A percentile compares a stretch with the other conserved stretches of the same genome.
phyloP scores from a whole-genome alignment of 1,140 invertebrate genomes.

The Latrodectus geometricus region DNA sequence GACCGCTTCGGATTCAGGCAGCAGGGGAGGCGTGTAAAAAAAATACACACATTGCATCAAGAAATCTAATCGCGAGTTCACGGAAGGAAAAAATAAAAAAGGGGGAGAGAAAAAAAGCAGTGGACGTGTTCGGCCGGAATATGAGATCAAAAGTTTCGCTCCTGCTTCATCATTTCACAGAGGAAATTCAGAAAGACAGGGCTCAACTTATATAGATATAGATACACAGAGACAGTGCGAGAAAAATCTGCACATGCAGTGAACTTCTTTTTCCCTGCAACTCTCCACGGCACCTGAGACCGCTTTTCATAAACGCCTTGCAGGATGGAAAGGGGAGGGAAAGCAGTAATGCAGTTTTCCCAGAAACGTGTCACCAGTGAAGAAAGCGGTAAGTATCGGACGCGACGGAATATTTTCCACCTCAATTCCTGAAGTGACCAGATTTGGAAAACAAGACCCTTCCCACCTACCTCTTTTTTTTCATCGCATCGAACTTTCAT shows the following conservation, averaged over 20 bases:
- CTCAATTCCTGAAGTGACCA: not conserved
- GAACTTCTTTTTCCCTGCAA: not conserved
- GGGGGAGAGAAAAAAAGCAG: not conserved
- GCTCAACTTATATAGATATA: not conserved
- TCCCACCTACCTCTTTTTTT: too few relatives aligned
- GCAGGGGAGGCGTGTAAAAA: not conserved
- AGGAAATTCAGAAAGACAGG: conserved; percentile 34
- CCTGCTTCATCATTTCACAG: conserved; percentile 47
- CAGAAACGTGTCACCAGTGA: conserved; percentile 30
- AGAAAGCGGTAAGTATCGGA: conserved; percentile 47
- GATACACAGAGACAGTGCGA: conserved; percentile 6
- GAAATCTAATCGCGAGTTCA: conserved; percentile 33
- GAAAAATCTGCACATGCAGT: conserved; percentile 49
- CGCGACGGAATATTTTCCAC: conserved; percentile 42
- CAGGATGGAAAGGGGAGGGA: not conserved
- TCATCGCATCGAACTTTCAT: too few relatives aligned
- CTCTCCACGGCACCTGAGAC: conserved; percentile 40
- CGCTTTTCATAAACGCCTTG: conserved; percentile 41
- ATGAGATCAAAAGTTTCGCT: conserved; percentile 59
- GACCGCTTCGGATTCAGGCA: conserved; percentile 12
- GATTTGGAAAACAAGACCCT: not conserved
- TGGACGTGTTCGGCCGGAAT: conserved; percentile 50
- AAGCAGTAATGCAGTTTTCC: not conserved
- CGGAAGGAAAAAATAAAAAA: not conserved
- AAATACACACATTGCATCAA: conserved; percentile 11